A percentile compares a stretch with the other conserved stretches of the same genome.
Conservation (phyloP, 2,797 vertebrate genomes). For the Darevskia mixta region DNA sequence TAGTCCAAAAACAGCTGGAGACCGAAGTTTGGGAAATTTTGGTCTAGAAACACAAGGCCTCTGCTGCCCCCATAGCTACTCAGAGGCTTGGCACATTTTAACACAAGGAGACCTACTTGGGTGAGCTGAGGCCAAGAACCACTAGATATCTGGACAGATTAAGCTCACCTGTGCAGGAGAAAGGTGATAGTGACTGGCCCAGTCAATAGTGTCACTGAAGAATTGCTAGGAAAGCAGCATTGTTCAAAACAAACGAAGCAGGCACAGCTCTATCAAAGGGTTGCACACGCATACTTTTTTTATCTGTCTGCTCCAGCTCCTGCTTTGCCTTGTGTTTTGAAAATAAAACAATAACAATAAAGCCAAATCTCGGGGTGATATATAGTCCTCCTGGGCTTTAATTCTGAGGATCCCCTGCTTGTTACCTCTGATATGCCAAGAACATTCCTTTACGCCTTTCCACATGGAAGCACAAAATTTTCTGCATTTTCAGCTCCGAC, state of each 20-base stretch:
- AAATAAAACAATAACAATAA: conserved; percentile 37
- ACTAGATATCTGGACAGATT: neutral
- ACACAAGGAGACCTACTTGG: neutral
- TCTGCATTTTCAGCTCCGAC: conserved; percentile 78
- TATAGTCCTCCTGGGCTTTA: conserved; percentile 41
- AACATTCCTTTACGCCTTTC: conserved; percentile 80
- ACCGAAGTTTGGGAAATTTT: no score
- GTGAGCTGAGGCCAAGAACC: neutral
- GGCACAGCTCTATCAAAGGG: neutral
- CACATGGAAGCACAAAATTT: conserved; percentile 77
- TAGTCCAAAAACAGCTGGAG: no score
- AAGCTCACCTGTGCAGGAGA: neutral
- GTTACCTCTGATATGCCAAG: conserved; percentile 69
- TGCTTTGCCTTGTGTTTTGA: conserved; percentile 26
- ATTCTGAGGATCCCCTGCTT: conserved; percentile 62
- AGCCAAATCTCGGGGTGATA: neutral
- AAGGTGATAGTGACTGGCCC: neutral
- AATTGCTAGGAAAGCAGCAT: neutral
- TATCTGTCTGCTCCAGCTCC: conserved; percentile 46
- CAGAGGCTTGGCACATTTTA: neutral
- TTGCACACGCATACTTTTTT: conserved; percentile 13
- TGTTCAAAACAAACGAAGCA: neutral
- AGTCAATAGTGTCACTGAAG: conserved; percentile 1
- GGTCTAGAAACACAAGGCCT: neutral
- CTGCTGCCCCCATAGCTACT: neutral